Conservation (phyloP, 2,888 invertebrate species). For the Cephus spinipes region DNA sequence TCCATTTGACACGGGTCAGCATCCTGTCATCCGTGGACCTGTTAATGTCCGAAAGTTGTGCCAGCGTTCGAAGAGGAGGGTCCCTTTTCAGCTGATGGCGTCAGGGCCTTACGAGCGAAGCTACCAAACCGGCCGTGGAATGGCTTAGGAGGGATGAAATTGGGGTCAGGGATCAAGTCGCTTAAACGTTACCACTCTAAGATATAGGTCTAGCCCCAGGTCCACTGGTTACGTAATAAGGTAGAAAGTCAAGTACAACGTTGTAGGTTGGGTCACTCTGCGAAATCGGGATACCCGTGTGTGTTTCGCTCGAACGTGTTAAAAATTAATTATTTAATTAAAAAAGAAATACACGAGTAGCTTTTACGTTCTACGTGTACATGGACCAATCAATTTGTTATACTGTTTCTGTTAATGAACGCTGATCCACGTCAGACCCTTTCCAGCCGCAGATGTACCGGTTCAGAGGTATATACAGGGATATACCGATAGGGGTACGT, state of each 20-base stretch:
- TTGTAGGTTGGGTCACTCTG: background rate
- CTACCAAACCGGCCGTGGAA: background rate
- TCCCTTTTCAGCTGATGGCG: background rate
- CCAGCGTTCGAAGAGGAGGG: background rate
- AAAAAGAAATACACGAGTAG: background rate
- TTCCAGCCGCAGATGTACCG: background rate
- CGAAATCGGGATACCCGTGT: background rate
- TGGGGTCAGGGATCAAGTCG: background rate
- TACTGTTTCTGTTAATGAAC: background rate
- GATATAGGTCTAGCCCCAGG: background rate
- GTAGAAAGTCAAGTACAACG: background rate
- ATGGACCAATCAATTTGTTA: background rate
- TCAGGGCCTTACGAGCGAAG: background rate
- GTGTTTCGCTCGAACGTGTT: background rate
- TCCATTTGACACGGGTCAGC: slow-evolving; percentile 20
- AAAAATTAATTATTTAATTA: too few relatives aligned
- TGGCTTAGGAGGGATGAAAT: background rate
- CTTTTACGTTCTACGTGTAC: background rate
- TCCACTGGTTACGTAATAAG: background rate
- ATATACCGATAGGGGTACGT: too few relatives aligned
- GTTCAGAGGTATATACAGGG: background rate
- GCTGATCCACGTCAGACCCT: background rate
- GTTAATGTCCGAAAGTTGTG: slow-evolving; percentile 17
- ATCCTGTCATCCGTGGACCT: slow-evolving; percentile 15
- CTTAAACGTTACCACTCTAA: background rate